Base-by-base conservation (phyloP, 1,140 invertebrate genomes). In the Sarcophaga peregrina region DNA sequence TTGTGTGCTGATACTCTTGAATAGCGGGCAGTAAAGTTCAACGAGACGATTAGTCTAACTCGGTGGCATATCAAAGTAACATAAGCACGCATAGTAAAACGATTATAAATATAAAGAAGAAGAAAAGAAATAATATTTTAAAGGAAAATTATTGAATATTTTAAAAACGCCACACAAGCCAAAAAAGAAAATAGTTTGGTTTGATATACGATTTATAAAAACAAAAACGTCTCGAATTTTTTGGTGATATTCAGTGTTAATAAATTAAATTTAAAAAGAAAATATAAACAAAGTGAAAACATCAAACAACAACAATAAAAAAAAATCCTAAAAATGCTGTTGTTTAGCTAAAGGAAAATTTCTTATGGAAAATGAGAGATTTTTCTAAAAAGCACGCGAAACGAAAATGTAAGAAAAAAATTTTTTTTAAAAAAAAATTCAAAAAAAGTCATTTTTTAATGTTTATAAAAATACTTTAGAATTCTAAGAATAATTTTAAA, bases 51-150 rank as follows among this genome's bases (percentile, higher is more conserved):
- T 68, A 68, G 62, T 68, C 62, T 68, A 68, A 68, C n/a, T 9
- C 17, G 62, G 62, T 20, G n/a, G n/a, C n/a, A 68, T 68, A 20
- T 68, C 6, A 68, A 68, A 68, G 62, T 68, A 68, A 68, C 62
- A 68, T 68, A 68, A 17, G 62, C 17, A 68, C 62, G 62, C 62
- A 68, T 68, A 10, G 7, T 20, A 68, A n/a, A 20, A 4, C 17
- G 17, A 17, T 8, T 68, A 37, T 37, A 37, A 25, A 68, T 62
- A 1, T n/a, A 62, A 7, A n/a, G 6, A 62, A 62, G 15, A 15
- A 62, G n/a, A 62, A 5, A 20, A 68, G 20, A 68, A 20, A 17
- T 15, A 68, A 68, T 68, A 20, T 68, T 68, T 20, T 68, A n/a
- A 8, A 20, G 20, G 8, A 25, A 68, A 68, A 68, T 9, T 68